phyloP scores from a whole-genome alignment of 2,888 invertebrate species.

The Zaprionus obscuricornis region DNA sequence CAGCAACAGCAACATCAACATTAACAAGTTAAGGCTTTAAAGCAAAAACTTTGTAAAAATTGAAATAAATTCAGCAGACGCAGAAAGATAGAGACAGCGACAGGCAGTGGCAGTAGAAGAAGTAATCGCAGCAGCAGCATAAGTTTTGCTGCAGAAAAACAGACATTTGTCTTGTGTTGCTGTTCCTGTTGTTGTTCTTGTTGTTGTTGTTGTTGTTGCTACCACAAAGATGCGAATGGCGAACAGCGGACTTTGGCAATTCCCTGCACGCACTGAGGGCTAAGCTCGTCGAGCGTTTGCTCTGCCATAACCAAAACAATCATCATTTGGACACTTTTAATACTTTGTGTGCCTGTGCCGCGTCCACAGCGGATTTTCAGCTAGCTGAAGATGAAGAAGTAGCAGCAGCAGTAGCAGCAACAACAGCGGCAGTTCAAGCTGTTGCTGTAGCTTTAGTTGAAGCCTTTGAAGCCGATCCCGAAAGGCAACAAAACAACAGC shows the following conservation, averaged over 20 bases:
- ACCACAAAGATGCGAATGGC: conserved; percentile 15
- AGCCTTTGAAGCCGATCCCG: conserved; percentile 49
- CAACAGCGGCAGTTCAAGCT: background rate
- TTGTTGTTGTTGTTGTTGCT: conserved; percentile 31
- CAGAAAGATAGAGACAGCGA: too few species aligned
- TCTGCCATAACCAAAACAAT: conserved; percentile 80
- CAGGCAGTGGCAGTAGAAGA: too few species aligned
- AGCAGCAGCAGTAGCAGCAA: too few species aligned
- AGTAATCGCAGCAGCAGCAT: too few species aligned
- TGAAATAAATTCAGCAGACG: background rate
- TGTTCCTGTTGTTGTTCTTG: too few species aligned
- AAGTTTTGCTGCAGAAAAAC: too few species aligned
- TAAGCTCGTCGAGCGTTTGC: conserved; percentile 42
- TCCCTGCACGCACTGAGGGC: conserved; percentile 54
- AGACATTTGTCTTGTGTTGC: too few species aligned
- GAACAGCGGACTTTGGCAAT: conserved; percentile 33
- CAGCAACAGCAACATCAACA: too few species aligned
- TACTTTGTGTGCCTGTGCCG: conserved; percentile 70
- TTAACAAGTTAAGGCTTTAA: background rate
- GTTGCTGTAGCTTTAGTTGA: conserved; percentile 21
- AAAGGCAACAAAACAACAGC: conserved; percentile 47
- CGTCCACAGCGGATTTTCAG: conserved; percentile 12
- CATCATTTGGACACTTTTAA: conserved; percentile 82
- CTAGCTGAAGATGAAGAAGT: conserved; percentile 1
- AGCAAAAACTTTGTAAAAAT: background rate